Evolutionary conservation across 2,888 invertebrate species (phyloP).

Genomic region (Chrysolina haemoptera): DNA sequence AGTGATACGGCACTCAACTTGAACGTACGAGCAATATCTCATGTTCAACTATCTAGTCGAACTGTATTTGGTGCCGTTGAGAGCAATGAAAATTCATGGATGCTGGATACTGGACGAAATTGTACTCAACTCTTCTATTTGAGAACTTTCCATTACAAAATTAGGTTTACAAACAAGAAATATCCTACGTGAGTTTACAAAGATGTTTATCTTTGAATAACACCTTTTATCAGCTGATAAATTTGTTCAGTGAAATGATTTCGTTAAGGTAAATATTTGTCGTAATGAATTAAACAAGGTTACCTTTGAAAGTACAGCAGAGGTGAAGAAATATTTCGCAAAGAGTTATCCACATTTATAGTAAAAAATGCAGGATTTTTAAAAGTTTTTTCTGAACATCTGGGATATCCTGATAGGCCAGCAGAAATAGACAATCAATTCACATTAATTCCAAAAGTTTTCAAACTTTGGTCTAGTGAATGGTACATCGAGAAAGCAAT

Average conservation of each 20-base stretch:
- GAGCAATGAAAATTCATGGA: neutral
- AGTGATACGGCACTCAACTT: no score
- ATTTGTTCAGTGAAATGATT: conserved; percentile 4
- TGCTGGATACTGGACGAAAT: neutral
- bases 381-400: no score
- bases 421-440: no score
- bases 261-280: conserved; percentile 2
- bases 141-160: neutral
- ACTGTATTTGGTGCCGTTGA: no score
- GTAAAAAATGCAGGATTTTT: no score
- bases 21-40: no score
- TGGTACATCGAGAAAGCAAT: no score
- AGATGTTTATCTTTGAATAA: neutral
- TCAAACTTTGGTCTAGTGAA: no score
- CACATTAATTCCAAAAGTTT: no score
- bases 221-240: neutral
- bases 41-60: no score
- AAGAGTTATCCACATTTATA: neutral
- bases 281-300: neutral
- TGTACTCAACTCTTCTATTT: neutral
- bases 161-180: neutral
- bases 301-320: neutral
- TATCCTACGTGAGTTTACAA: neutral
- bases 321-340: neutral
- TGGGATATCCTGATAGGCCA: no score